Conservation (phyloP, 1,140 invertebrate genomes). For the Mamestra configurata region DNA sequence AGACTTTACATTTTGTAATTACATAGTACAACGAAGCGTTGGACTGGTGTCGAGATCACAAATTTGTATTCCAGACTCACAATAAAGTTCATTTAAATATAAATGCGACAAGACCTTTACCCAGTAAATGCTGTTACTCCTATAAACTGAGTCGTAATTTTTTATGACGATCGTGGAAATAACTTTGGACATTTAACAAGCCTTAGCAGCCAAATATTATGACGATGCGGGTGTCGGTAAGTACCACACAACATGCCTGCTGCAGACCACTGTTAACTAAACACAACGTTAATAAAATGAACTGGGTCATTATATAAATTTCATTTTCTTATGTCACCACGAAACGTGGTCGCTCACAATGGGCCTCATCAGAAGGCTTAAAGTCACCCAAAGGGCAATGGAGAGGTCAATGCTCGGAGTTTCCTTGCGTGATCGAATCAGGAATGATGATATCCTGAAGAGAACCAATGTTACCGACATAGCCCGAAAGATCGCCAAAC, state of each 20-base stretch:
- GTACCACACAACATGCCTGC: neutral
- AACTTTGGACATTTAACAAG: constrained; percentile 66
- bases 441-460: no score
- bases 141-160: constrained; percentile 72
- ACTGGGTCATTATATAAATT: neutral
- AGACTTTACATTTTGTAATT: constrained; percentile 42
- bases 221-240: constrained; percentile 24
- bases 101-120: constrained; percentile 76
- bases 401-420: no score
- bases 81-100: constrained; percentile 82
- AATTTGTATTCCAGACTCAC: constrained; percentile 79
- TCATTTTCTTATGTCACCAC: neutral
- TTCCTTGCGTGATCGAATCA: no score
- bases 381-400: no score
- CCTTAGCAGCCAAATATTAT: constrained; percentile 64
- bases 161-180: constrained; percentile 70
- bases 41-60: constrained; percentile 68
- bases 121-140: constrained; percentile 70
- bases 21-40: constrained; percentile 54
- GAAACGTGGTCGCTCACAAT: no score
- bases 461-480: no score
- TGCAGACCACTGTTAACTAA: neutral
- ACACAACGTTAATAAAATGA: neutral
- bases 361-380: no score
- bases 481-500: no score